Conservation (phyloP, 2,888 invertebrate genomes). For the Synanthedon vespiformis region DNA sequence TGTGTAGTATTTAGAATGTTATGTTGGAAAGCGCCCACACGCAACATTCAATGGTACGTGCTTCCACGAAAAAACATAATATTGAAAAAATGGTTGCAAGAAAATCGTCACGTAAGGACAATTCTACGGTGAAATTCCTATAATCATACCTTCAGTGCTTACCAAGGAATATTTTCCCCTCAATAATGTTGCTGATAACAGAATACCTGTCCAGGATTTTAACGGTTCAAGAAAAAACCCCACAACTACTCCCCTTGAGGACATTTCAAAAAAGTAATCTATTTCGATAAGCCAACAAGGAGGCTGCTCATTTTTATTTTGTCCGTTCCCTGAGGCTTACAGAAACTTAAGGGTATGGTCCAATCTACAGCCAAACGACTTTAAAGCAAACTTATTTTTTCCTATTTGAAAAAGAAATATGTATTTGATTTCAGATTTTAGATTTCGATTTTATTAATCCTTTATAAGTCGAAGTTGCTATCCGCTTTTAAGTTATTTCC, state of each 20-base stretch:
- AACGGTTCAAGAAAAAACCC: constrained; percentile 26
- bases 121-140: constrained; percentile 12
- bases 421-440: too few relatives aligned
- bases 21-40: constrained; percentile 57
- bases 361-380: constrained; percentile 14
- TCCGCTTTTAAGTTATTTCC: too few relatives aligned
- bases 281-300: constrained; percentile 66
- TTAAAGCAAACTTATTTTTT: not conserved
- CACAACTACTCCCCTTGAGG: constrained; percentile 36
- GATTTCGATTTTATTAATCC: too few relatives aligned
- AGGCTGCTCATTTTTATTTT: constrained; percentile 66
- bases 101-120: constrained; percentile 30
- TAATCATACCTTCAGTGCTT: constrained; percentile 10
- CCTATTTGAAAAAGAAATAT: too few relatives aligned
- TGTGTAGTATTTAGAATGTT: constrained; percentile 30
- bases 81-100: constrained; percentile 24
- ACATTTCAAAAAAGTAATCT: constrained; percentile 63
- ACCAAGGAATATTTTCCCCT: constrained; percentile 6
- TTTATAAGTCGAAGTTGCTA: too few relatives aligned
- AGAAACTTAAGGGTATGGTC: constrained; percentile 32
- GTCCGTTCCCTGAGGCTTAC: constrained; percentile 61
- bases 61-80: constrained; percentile 25
- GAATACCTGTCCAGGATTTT: constrained; percentile 1
- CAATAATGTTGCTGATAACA: constrained; percentile 14
- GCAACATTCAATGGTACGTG: constrained; percentile 34